phyloP scores from a whole-genome alignment of 2,797 vertebrate species.

The Chaunax sp. region DNA sequence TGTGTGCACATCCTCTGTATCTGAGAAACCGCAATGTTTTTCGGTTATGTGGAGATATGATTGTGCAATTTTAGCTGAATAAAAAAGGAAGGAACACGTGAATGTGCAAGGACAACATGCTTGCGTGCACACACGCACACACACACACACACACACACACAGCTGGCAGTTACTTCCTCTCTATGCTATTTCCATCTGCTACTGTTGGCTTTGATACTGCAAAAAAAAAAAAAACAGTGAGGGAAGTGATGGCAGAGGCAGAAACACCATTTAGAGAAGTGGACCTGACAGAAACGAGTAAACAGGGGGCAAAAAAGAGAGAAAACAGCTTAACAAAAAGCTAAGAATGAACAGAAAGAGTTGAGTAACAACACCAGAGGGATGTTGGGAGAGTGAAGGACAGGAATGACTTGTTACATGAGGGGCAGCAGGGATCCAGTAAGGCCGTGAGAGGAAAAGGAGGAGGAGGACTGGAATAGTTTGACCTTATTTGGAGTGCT shows the following conservation, averaged over 20 bases:
- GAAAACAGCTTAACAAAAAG: not conserved
- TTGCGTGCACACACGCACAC: not conserved
- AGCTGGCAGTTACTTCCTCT: conserved; percentile 70
- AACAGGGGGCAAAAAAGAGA: not conserved
- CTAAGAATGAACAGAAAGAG: conserved; percentile 3
- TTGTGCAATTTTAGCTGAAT: conserved; percentile 56
- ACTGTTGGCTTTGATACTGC: conserved; percentile 58
- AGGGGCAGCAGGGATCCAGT: conserved; percentile 23
- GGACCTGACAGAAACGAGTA: conserved; percentile 1
- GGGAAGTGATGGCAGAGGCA: conserved; percentile 35
- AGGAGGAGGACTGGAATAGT: conserved; percentile 73
- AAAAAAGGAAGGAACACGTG: conserved; percentile 54
- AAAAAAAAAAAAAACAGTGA: conserved; percentile 39
- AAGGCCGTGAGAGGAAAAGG: not conserved
- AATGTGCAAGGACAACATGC: conserved; percentile 45
- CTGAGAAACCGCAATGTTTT: conserved; percentile 57
- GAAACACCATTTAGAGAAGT: conserved; percentile 67
- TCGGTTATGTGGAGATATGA: conserved; percentile 51
- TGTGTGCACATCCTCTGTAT: conserved; percentile 40
- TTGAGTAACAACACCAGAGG: not conserved
- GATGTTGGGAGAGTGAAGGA: conserved; percentile 1
- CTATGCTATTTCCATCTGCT: conserved; percentile 75
- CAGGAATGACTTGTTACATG: conserved; percentile 5
- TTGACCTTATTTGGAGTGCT: conserved; percentile 85
- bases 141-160: conserved; percentile 21